Evolutionary conservation across 2,113 vertebrate species (phyloP).

Genomic region (Delphinapterus leucas): DNA sequence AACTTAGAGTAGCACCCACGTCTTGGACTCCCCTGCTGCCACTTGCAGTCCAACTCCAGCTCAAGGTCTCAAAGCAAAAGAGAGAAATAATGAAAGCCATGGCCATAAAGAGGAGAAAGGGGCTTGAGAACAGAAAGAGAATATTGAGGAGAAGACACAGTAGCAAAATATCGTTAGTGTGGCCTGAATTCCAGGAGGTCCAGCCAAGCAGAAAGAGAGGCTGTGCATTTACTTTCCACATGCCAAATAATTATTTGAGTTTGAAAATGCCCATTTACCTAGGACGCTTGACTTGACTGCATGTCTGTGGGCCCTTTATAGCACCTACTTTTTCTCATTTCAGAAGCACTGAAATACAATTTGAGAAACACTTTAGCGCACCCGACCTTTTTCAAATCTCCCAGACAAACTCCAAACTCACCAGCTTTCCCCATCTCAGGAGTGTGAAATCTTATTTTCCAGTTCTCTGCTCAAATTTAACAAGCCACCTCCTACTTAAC

Average conservation of each 20-base stretch:
- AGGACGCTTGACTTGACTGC: background rate
- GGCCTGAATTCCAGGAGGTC: background rate
- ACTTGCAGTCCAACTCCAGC: background rate
- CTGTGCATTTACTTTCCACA: background rate
- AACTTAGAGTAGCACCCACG: background rate
- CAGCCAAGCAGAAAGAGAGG: constrained; percentile 43
- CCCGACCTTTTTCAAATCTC: constrained; percentile 60
- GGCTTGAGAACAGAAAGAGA: background rate
- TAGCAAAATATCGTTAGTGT: background rate
- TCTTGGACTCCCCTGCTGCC: background rate
- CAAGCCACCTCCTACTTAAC: constrained; percentile 81
- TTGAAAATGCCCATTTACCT: constrained; percentile 19
- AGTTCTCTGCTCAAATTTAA: constrained; percentile 86
- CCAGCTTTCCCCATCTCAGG: constrained; percentile 67
- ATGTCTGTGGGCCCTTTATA: background rate
- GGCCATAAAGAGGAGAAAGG: background rate
- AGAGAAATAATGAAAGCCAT: background rate
- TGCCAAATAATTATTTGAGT: background rate
- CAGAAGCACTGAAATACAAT: constrained; percentile 51
- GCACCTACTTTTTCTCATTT: background rate
- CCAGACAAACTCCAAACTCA: constrained; percentile 75
- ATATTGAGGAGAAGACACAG: background rate
- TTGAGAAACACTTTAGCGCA: constrained; percentile 33
- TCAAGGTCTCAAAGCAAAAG: background rate
- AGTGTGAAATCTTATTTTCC: constrained; percentile 88